Percentiles rank a stretch among this genome's conserved stretches.
Evolutionary conservation across 2,797 vertebrate species (phyloP).

Genomic region (Chaunax sp.): DNA sequence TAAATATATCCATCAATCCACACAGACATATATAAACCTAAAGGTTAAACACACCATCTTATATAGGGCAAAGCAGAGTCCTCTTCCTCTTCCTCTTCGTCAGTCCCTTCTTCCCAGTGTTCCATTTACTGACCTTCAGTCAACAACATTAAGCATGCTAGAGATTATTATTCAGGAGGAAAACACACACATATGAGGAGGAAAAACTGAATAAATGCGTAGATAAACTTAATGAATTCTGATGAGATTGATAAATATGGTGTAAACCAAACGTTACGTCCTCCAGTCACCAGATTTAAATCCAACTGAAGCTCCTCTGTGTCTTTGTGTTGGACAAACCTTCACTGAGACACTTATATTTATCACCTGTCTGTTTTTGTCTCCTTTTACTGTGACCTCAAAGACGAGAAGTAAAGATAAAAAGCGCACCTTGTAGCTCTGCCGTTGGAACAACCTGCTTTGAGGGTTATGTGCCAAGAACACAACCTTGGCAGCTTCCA

Average conservation of each 20-base stretch:
- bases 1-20: not conserved
- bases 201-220: not conserved
- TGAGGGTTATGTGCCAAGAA: constrained; percentile 75
- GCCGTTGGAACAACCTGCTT: constrained; percentile 79
- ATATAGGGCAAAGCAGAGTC: constrained; percentile 61
- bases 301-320: too few species aligned
- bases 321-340: too few species aligned
- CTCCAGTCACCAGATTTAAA: too few species aligned
- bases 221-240: not conserved
- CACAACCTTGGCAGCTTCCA: constrained; percentile 74
- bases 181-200: not conserved
- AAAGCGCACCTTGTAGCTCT: constrained; percentile 78
- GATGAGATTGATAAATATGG: too few species aligned
- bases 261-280: too few species aligned
- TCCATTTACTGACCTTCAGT: constrained; percentile 51
- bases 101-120: not conserved
- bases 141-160: not conserved
- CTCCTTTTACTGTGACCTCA: not conserved
- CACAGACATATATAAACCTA: not conserved
- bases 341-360: too few species aligned
- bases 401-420: not conserved
- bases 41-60: constrained; percentile 70
- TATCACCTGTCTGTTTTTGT: too few species aligned
- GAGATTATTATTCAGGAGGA: not conserved
- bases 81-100: constrained; percentile 58